These are phyloP conservation scores for Dermochelys coriacea DNA, from an alignment of 2,797 vertebrate species.

Conservation along the genomic window DNA sequence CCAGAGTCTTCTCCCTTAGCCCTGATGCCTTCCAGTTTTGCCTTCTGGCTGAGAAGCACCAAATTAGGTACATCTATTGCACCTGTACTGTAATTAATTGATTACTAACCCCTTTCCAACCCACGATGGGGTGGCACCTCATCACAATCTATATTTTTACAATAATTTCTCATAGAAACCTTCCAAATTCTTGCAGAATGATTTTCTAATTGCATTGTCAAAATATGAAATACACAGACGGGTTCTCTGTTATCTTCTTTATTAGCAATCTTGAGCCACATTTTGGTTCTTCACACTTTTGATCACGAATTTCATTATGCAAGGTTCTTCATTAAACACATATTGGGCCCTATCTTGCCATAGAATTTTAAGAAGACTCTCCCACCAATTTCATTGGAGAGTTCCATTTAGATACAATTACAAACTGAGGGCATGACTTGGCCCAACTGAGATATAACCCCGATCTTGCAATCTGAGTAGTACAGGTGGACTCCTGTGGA, in stretches of 20 bases:
- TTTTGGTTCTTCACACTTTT: slow-evolving; percentile 25
- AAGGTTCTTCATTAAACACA: background rate
- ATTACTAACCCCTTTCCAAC: background rate
- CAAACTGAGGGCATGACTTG: slow-evolving; percentile 66
- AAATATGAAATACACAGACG: background rate
- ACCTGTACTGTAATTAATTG: background rate
- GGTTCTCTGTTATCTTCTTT: background rate
- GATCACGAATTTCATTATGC: background rate
- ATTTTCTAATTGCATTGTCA: background rate
- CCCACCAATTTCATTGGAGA: slow-evolving; percentile 52
- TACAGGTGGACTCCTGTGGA: background rate
- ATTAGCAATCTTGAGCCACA: slow-evolving; percentile 41
- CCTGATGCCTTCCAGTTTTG: background rate
- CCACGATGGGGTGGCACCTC: background rate
- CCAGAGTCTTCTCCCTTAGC: background rate
- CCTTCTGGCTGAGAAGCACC: background rate
- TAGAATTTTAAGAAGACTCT: slow-evolving; percentile 71
- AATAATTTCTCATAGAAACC: background rate
- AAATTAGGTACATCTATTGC: background rate
- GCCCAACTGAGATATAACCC: slow-evolving; percentile 39
- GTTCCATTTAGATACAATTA: slow-evolving; percentile 42
- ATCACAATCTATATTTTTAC: background rate
- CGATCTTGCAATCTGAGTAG: slow-evolving; percentile 19
- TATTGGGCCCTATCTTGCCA: slow-evolving; percentile 57
- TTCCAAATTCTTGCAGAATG: background rate